Evolutionary conservation across 2,888 invertebrate genomes (phyloP).

Genomic region (Aspidiotus rigidus): DNA sequence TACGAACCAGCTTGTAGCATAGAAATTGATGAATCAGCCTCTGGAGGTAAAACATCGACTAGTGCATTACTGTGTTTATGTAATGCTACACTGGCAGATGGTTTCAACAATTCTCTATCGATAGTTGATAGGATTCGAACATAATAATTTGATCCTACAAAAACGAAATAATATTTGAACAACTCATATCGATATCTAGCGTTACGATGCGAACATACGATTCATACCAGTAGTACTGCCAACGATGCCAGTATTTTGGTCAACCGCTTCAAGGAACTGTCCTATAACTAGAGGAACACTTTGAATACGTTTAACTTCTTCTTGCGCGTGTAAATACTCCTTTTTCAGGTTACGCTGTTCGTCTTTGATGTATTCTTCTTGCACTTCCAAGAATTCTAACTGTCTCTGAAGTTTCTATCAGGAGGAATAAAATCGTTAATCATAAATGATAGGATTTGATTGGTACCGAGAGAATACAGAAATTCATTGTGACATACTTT

Average conservation of each 20-base stretch:
- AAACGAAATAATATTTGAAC: neutral
- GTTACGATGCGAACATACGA: neutral
- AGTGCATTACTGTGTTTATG: conserved; percentile 99
- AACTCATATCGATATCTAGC: neutral
- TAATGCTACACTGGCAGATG: conserved; percentile 94
- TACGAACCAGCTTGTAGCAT: conserved; percentile 82
- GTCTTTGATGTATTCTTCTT: conserved; percentile 99
- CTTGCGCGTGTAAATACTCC: conserved; percentile 96
- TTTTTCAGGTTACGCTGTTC: conserved; percentile 97
- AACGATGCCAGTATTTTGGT: conserved; percentile 98
- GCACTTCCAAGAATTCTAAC: conserved; percentile 93
- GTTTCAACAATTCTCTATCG: conserved; percentile 91
- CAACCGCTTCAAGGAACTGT: conserved; percentile 97
- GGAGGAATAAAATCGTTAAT: conserved; percentile 15
- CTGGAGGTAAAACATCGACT: conserved; percentile 96
- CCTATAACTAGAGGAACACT: conserved; percentile 98
- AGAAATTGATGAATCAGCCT: conserved; percentile 97
- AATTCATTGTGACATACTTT: conserved; percentile 53
- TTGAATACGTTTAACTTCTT: conserved; percentile 96
- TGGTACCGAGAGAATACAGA: neutral
- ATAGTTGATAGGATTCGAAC: conserved; percentile 97
- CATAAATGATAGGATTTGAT: no score
- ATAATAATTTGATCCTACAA: conserved; percentile 89
- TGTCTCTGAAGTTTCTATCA: conserved; percentile 85
- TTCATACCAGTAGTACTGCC: conserved; percentile 74